A percentile compares a stretch with the other conserved stretches of the same genome.
These are phyloP conservation scores for Neodiprion pinetum DNA, from an alignment of 1,140 invertebrate species.

Conservation along the genomic window DNA sequence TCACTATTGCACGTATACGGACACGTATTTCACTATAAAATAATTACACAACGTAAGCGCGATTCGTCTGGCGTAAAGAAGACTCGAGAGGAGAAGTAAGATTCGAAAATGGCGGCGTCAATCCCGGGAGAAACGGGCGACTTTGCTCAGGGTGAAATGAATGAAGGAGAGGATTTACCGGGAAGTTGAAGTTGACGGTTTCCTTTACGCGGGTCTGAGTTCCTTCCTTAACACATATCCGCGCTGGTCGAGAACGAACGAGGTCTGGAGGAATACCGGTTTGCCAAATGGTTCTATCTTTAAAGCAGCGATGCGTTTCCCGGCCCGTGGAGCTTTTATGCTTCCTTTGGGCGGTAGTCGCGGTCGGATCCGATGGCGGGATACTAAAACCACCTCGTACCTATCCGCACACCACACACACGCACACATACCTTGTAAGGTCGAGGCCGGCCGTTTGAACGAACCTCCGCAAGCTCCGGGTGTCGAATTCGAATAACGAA, in stretches of 20 bases:
- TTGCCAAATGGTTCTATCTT: constrained; percentile 6
- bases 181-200: not conserved
- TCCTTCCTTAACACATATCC: not conserved
- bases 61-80: too few relatives aligned
- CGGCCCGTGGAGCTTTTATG: not conserved
- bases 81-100: not conserved
- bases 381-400: too few relatives aligned
- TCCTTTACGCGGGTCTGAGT: not conserved
- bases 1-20: too few relatives aligned
- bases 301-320: not conserved
- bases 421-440: too few relatives aligned
- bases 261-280: not conserved
- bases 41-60: too few relatives aligned
- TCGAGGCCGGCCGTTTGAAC: too few relatives aligned
- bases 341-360: constrained; percentile 3
- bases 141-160: too few relatives aligned
- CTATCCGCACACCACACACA: too few relatives aligned
- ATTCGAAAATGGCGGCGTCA: not conserved
- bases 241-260: not conserved
- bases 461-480: not conserved
- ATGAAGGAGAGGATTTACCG: too few relatives aligned
- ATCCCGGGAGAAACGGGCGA: too few relatives aligned
- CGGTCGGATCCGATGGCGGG: not conserved
- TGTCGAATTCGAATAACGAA: constrained; percentile 7
- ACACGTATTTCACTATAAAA: too few relatives aligned